Percentiles rank a stretch among this genome's conserved stretches.
These are phyloP conservation scores for Sakesphorus luctuosus DNA, from an alignment of 2,113 vertebrate genomes.

Conservation along the genomic window DNA sequence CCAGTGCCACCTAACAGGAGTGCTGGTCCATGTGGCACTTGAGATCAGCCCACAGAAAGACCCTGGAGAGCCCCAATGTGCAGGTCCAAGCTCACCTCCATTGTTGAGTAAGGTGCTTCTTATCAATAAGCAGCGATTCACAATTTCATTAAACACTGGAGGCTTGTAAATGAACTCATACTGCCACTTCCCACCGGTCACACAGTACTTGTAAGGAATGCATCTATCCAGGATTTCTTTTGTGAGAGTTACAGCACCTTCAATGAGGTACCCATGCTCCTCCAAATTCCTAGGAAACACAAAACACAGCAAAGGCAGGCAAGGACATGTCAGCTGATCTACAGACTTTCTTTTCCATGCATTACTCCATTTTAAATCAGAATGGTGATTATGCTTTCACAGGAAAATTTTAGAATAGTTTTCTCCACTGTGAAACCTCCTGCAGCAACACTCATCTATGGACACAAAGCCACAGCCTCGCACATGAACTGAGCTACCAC, in stretches of 20 bases:
- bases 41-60: not conserved
- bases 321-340: not conserved
- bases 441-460: rapidly evolving
- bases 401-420: not conserved
- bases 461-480: not conserved
- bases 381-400: not conserved
- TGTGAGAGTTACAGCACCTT: conserved; percentile 70
- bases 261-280: conserved; percentile 80
- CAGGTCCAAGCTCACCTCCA: conserved; percentile 4
- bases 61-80: rapidly evolving
- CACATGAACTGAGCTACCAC: not conserved
- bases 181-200: not conserved
- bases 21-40: not conserved
- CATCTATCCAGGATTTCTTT: not conserved
- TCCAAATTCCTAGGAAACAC: conserved; percentile 69
- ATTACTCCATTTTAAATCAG: not conserved
- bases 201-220: conserved; percentile 88
- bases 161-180: conserved; percentile 74
- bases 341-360: rapidly evolving
- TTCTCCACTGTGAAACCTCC: not conserved
- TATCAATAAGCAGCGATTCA: conserved; percentile 68
- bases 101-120: rapidly evolving
- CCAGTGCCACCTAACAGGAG: not conserved
- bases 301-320: not conserved
- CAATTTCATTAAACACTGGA: rapidly evolving